Evolutionary conservation across 1,140 invertebrate genomes (phyloP).

Genomic region (Homalodisca vitripennis): DNA sequence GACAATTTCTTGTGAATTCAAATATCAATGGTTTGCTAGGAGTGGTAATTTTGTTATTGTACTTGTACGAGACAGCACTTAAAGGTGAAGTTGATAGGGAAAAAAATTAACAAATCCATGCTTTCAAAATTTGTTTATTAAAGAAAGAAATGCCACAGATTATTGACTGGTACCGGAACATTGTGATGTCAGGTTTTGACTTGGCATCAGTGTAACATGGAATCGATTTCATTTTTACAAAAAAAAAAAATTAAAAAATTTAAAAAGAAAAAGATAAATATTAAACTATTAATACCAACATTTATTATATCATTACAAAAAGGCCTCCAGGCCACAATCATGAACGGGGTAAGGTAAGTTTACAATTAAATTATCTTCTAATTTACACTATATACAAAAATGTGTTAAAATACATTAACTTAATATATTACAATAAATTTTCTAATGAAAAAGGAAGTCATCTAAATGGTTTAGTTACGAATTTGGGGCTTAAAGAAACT

Average conservation of each 20-base stretch:
- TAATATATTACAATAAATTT: no score
- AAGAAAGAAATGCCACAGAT: constrained; percentile 24
- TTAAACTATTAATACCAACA: constrained; percentile 21
- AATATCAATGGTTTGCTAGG: no score
- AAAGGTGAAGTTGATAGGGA: not conserved
- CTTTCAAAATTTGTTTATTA: not conserved
- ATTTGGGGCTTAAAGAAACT: no score
- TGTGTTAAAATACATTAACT: not conserved
- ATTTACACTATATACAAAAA: constrained; percentile 18
- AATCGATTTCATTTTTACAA: constrained; percentile 14
- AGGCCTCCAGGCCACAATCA: constrained; percentile 13
- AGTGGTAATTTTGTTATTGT: no score
- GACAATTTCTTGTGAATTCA: no score
- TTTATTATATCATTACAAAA: constrained; percentile 27
- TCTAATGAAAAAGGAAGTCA: no score
- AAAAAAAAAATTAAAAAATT: no score
- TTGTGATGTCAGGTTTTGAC: constrained; percentile 8
- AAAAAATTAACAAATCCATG: not conserved
- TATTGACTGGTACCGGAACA: constrained; percentile 10
- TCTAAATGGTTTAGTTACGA: no score
- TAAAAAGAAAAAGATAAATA: constrained; percentile 17
- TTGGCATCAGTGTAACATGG: not conserved
- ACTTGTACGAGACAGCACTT: no score
- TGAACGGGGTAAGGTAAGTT: constrained; percentile 6
- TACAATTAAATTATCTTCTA: constrained; percentile 8